Percentiles rank a stretch among this genome's conserved stretches.
Conservation (phyloP, 2,113 vertebrate genomes). For the Xiphorhynchus elegans region DNA sequence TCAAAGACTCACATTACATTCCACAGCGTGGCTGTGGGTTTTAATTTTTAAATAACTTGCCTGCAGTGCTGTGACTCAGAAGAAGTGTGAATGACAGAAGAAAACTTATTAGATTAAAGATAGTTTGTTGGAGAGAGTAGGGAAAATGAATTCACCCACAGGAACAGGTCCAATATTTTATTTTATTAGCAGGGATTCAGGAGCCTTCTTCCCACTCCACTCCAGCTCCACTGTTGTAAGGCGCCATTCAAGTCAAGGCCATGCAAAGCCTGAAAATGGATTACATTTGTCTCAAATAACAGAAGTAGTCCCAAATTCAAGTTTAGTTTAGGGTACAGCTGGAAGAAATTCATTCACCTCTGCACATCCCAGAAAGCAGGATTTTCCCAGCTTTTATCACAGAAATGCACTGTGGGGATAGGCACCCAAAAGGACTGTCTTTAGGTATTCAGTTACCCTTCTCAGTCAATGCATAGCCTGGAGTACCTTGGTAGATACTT, state of each 20-base stretch:
- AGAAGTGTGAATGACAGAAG: conserved; percentile 71
- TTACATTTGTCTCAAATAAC: not conserved
- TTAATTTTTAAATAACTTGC: conserved; percentile 70
- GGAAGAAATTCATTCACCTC: not conserved
- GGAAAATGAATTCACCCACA: conserved; percentile 43
- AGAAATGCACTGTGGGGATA: not conserved
- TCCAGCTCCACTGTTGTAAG: not conserved
- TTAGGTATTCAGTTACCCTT: not conserved
- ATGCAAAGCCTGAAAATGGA: not conserved
- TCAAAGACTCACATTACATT: conserved; percentile 9
- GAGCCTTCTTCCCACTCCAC: not conserved
- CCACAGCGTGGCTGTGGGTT: not conserved
- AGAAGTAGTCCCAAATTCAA: not conserved
- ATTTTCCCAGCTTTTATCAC: not conserved
- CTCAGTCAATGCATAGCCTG: not conserved
- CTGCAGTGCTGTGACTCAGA: conserved; percentile 66
- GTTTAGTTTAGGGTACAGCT: not conserved
- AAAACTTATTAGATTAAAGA: conserved; percentile 56
- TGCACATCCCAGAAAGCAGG: not conserved
- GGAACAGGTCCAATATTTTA: conserved; percentile 11
- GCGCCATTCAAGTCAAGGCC: not conserved
- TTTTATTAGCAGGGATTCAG: conserved; percentile 38
- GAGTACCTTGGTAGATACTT: not conserved
- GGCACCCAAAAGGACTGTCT: not conserved
- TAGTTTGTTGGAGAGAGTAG: conserved; percentile 30